Conservation (phyloP, 2,797 vertebrate species). For the Setipinna tenuifilis region DNA sequence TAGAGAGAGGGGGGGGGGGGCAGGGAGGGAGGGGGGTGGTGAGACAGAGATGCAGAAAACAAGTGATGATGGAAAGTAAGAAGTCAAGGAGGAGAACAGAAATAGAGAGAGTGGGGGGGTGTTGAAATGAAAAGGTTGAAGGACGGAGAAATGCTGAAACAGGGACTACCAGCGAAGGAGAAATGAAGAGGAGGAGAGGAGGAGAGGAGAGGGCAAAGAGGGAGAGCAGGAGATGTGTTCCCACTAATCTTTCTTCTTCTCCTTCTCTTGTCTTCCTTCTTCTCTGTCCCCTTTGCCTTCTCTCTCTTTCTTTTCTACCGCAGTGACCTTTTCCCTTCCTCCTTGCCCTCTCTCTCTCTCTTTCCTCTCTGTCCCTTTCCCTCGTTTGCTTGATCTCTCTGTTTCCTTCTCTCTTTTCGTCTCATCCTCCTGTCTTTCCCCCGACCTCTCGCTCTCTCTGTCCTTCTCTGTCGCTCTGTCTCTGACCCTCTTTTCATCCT, state of each 20-base stretch:
- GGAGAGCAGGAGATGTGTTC: neutral
- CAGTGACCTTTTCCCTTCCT: neutral
- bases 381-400: no score
- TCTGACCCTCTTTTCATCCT: slow-evolving; percentile 44
- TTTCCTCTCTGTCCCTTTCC: neutral
- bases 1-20: neutral
- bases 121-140: slow-evolving; percentile 51
- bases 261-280: neutral
- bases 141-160: slow-evolving; percentile 49
- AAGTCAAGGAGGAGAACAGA: neutral
- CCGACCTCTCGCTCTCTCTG: neutral
- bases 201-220: slow-evolving; percentile 28
- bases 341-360: neutral
- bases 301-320: slow-evolving; percentile 28
- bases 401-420: neutral
- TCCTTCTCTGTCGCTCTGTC: neutral
- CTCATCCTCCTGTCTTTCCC: no score
- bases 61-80: neutral
- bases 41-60: slow-evolving; percentile 50
- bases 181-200: slow-evolving; percentile 33
- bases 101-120: neutral
- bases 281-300: neutral
- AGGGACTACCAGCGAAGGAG: neutral
- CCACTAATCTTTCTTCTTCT: neutral
- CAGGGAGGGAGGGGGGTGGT: neutral